Percentiles rank a stretch among this genome's conserved stretches.
Conservation (phyloP, 2,113 vertebrate genomes). For the Chitala chitala region DNA sequence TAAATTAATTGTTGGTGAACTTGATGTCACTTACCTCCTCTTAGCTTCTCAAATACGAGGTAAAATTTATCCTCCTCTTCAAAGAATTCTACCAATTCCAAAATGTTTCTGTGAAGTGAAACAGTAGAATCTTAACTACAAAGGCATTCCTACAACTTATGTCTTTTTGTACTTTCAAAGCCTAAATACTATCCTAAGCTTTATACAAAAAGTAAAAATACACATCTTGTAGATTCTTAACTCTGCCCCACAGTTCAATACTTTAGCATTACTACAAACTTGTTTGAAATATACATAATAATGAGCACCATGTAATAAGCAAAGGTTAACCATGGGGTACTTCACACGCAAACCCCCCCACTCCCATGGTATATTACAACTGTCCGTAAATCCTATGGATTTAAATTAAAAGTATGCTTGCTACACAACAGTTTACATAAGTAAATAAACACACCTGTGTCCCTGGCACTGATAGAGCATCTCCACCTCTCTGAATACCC, state of each 20-base stretch:
- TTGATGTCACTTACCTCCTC: constrained; percentile 69
- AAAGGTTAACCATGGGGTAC: too few relatives aligned
- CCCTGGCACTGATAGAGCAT: constrained; percentile 99
- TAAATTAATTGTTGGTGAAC: not conserved
- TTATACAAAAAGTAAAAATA: too few relatives aligned
- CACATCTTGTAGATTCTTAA: too few relatives aligned
- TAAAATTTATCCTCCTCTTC: constrained; percentile 98
- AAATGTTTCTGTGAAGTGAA: constrained; percentile 72
- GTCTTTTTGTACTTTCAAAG: too few relatives aligned
- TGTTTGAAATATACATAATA: not conserved
- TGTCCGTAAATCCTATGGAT: too few relatives aligned
- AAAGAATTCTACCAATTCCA: constrained; percentile 95
- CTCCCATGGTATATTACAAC: not conserved
- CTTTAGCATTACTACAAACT: not conserved
- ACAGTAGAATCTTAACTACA: not conserved
- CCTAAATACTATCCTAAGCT: too few relatives aligned
- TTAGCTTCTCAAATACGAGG: constrained; percentile 95
- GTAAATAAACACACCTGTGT: constrained; percentile 71
- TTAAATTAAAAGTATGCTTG: too few relatives aligned
- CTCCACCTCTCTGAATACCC: constrained; percentile 95
- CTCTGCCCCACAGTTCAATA: not conserved
- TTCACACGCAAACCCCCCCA: too few relatives aligned
- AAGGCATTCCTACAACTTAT: too few relatives aligned
- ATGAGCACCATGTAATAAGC: too few relatives aligned
- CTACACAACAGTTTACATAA: not conserved